These are phyloP conservation scores for Chirona hameri DNA, from an alignment of 2,888 invertebrate species.

Conservation along the genomic window DNA sequence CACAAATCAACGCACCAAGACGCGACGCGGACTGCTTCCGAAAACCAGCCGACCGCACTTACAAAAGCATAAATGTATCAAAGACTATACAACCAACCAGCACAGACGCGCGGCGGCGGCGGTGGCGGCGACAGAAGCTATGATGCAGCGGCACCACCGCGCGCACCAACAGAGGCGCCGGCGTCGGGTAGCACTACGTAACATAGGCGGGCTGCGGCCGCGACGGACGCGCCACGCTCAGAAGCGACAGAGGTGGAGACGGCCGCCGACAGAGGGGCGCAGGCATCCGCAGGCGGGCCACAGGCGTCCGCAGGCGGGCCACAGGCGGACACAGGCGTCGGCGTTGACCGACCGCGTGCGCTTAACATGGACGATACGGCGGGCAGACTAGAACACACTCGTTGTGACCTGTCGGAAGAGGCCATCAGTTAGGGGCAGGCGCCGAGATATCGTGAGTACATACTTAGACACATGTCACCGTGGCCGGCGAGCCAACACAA, in stretches of 20 bases:
- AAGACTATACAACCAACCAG: conserved; percentile 25
- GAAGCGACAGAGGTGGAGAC: background rate
- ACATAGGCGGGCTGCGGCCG: background rate
- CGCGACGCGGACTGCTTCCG: background rate
- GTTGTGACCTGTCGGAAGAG: background rate
- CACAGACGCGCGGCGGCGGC: background rate
- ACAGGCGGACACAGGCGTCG: no score
- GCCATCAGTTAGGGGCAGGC: background rate
- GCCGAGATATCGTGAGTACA: no score
- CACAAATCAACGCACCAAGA: background rate
- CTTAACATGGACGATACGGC: background rate
- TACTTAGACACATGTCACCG: no score
- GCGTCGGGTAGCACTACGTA: background rate
- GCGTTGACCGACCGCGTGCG: no score
- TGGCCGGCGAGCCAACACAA: no score
- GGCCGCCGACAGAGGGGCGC: background rate
- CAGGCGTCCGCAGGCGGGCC: no score
- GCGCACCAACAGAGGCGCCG: background rate
- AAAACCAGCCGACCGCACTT: background rate
- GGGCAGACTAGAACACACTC: conserved; percentile 26
- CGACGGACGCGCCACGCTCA: background rate
- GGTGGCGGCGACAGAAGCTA: background rate
- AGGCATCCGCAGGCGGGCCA: no score
- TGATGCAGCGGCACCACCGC: background rate
- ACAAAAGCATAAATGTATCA: conserved; percentile 29